Percentiles rank a stretch among this genome's conserved stretches.
These are phyloP conservation scores for Xiphias gladius DNA, from an alignment of 2,113 vertebrate genomes.

Conservation along the genomic window DNA sequence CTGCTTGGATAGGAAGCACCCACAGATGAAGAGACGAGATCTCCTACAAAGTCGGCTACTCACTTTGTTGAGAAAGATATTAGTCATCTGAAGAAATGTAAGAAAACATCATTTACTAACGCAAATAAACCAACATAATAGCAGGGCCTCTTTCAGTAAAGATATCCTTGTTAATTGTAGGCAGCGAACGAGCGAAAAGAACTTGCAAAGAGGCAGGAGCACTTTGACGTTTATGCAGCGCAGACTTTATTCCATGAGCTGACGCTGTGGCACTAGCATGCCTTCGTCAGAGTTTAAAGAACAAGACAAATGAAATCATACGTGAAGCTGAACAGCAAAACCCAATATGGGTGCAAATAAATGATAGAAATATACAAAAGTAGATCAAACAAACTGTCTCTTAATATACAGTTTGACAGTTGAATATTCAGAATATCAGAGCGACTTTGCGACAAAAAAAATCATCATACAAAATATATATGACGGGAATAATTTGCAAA, in stretches of 20 bases:
- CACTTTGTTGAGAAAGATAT: slow-evolving; percentile 85
- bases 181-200: background rate
- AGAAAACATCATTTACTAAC: slow-evolving; percentile 38
- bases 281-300: background rate
- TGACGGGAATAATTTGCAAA: too few relatives aligned
- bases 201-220: background rate
- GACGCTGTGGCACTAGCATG: background rate
- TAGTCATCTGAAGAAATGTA: slow-evolving; percentile 89
- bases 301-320: background rate
- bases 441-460: too few relatives aligned
- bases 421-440: too few relatives aligned
- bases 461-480: too few relatives aligned
- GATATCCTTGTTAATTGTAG: background rate
- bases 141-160: background rate
- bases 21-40: slow-evolving; percentile 73
- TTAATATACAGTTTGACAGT: too few relatives aligned
- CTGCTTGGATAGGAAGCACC: slow-evolving; percentile 78
- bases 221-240: background rate
- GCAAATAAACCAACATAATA: background rate
- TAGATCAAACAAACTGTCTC: too few relatives aligned
- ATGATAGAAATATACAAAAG: too few relatives aligned
- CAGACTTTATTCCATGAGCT: background rate
- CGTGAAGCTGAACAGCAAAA: background rate
- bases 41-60: slow-evolving; percentile 84
- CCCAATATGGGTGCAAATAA: too few relatives aligned